Evolutionary conservation across 1,140 invertebrate genomes (phyloP).

Genomic region (Drosophila leontia): DNA sequence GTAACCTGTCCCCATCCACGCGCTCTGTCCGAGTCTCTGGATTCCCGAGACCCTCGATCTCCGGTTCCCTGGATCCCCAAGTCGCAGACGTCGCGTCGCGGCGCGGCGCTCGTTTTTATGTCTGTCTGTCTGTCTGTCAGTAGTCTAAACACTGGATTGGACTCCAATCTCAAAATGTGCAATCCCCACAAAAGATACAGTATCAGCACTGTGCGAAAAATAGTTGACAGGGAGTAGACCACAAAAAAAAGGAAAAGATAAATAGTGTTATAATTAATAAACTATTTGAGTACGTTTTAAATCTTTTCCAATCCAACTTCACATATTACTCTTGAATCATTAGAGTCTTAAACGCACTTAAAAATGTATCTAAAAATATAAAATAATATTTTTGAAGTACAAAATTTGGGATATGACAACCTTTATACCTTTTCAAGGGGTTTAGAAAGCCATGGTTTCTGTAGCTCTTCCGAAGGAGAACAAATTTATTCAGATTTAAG

Average conservation of each 20-base stretch:
- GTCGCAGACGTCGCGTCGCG: constrained; percentile 27
- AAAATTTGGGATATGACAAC: too few species aligned
- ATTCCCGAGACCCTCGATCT: constrained; percentile 1
- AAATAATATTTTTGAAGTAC: neutral
- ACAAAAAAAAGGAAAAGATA: neutral
- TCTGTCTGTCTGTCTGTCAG: constrained; percentile 24
- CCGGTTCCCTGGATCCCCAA: constrained; percentile 1
- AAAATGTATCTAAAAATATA: neutral
- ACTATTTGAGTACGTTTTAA: neutral
- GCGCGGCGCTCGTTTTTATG: constrained; percentile 21
- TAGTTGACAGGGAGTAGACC: neutral
- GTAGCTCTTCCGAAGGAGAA: too few species aligned
- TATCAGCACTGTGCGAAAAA: constrained; percentile 29
- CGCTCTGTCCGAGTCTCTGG: constrained; percentile 16
- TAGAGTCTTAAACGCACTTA: neutral
- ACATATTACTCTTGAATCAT: neutral
- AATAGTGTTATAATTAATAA: neutral
- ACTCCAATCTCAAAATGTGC: constrained; percentile 32
- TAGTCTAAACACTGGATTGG: constrained; percentile 34
- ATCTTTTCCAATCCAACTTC: neutral
- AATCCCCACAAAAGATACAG: constrained; percentile 41
- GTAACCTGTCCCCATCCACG: constrained; percentile 34
- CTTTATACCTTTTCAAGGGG: too few species aligned
- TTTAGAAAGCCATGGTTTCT: too few species aligned
- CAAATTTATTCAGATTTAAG: neutral